Evolutionary conservation across 2,797 vertebrate genomes (phyloP), one percentile per base, ranked within the genome.

Genomic region (Propithecus deckenii): DNA sequence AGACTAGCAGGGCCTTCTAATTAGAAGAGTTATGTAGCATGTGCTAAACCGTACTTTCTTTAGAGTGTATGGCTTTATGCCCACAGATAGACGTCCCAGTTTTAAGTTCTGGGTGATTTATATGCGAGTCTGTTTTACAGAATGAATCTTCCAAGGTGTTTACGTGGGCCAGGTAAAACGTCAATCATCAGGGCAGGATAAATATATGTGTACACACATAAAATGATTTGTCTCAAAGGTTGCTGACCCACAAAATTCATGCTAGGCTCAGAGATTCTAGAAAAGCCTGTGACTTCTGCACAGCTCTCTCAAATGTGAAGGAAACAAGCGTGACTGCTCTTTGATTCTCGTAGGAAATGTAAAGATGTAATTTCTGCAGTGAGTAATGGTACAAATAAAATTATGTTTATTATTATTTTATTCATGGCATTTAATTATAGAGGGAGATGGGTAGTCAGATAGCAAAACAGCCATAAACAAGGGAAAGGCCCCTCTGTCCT

Each of bases 381-480:
- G 89, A 95, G 93, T 94, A 95, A 97, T 89, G 86, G 87, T 61
- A 96, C 93, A 95, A 97, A 96, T 88, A 93, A 89, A 95, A 95
- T 96, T 95, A 97, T 92, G 86, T 96, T 96, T 95, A 97, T 95
- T 96, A 85, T 96, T 97, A 92, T 97, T 98, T 98, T 97, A 96
- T 96, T 96, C n/a, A 57, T 3, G 30, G n/a, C 63, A 95, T 98
- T 88, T 96, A 92, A 92, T 97, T 96, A 92, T 22, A 69, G 46
- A 96, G 94, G 67, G 94, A 98, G 97, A 98, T 95, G 93, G 57
- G 76, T 95, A 97, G 95, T 92, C 65, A 65, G 89, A 43, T 90
- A 97, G 98, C 92, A 91, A 92, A 97, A 96, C 41, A 89, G 65
- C 61, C 55, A 87, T 92, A 92, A 97, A 93, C 94, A 96, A 92